Percentiles rank a stretch among this genome's conserved stretches.
Evolutionary conservation across 2,113 vertebrate genomes (phyloP).

Genomic region (Natator depressus): DNA sequence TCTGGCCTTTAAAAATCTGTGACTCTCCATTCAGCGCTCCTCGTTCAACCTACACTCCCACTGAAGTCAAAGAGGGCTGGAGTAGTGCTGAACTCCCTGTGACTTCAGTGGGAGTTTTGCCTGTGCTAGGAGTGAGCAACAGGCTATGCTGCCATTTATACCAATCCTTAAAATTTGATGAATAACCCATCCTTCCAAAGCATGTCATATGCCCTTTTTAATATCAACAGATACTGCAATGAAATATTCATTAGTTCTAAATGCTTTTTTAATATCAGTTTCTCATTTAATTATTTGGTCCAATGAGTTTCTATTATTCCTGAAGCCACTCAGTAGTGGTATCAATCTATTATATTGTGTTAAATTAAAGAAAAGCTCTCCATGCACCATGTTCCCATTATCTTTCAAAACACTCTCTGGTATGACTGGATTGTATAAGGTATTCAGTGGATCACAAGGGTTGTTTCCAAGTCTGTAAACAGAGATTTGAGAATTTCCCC

Average conservation of each 20-base stretch:
- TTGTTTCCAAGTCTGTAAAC: background rate
- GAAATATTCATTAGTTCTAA: background rate
- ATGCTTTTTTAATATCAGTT: background rate
- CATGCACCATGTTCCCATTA: background rate
- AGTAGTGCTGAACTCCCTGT: background rate
- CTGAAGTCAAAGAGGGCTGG: background rate
- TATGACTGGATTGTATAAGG: background rate
- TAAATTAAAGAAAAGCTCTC: background rate
- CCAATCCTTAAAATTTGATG: background rate
- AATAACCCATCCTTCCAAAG: background rate
- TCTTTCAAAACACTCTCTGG: background rate
- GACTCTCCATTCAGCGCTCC: background rate
- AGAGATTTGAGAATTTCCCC: background rate
- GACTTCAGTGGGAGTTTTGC: background rate
- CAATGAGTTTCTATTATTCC: background rate
- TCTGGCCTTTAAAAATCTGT: background rate
- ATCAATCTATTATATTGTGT: background rate
- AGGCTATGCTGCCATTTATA: background rate
- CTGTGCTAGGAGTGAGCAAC: background rate
- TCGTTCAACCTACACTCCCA: background rate
- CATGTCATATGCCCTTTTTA: background rate
- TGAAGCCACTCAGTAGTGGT: background rate
- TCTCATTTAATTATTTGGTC: slow-evolving; percentile 16
- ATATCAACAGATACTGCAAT: background rate
- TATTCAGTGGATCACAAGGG: background rate